These are phyloP conservation scores for Mystacornis crossleyi DNA, from an alignment of 2,113 vertebrate genomes.

Conservation along the genomic window DNA sequence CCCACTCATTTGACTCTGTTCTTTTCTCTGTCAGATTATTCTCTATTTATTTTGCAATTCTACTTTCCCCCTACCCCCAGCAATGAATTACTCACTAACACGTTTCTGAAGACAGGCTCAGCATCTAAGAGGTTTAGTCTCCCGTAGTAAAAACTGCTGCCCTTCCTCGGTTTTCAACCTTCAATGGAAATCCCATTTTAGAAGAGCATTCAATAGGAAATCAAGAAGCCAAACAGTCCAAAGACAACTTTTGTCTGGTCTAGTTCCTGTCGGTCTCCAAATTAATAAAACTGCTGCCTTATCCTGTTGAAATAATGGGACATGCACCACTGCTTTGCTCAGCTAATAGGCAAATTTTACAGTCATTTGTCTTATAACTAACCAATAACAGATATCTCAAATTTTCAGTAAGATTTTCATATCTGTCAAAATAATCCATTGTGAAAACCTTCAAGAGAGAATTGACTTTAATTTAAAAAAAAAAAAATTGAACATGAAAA, in stretches of 20 bases:
- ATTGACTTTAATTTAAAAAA: neutral
- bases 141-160: neutral
- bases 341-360: neutral
- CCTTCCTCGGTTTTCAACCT: neutral
- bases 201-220: neutral
- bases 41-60: neutral
- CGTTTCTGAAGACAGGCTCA: neutral
- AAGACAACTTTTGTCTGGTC: neutral
- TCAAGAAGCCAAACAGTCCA: neutral
- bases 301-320: neutral
- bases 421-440: neutral
- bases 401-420: neutral
- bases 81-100: neutral
- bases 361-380: neutral
- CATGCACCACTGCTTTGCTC: neutral
- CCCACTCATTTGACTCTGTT: neutral
- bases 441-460: neutral
- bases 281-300: neutral
- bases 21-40: neutral
- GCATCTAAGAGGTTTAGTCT: neutral
- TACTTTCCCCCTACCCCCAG: fast-evolving
- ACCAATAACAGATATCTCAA: neutral
- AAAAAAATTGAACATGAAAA: neutral
- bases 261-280: neutral
- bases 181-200: neutral